phyloP scores from a whole-genome alignment of 1,140 invertebrate genomes.

The Polypedilum pembai region DNA sequence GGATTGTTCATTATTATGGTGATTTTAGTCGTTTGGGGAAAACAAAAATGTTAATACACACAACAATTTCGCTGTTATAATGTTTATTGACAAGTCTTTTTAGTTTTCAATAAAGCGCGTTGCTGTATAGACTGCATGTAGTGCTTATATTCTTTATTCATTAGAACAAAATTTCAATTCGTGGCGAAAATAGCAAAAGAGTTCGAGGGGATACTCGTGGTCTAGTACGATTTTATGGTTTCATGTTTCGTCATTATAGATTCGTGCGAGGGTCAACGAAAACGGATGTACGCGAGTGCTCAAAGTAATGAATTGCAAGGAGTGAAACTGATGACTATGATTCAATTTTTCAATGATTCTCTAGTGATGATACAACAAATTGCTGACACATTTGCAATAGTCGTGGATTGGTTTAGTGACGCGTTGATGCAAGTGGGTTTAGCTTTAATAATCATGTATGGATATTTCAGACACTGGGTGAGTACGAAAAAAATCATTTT shows the following conservation, averaged over 20 bases:
- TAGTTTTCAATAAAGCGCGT: neutral
- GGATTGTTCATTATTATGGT: conserved; percentile 12
- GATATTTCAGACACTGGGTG: neutral
- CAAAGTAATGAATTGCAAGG: neutral
- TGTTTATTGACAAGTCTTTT: conserved; percentile 2
- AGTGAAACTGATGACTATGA: neutral
- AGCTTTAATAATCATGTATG: neutral
- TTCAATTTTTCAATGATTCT: neutral
- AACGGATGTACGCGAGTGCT: neutral
- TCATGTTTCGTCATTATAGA: neutral
- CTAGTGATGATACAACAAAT: conserved; percentile 13
- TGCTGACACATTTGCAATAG: neutral
- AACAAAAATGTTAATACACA: neutral
- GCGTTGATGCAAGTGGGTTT: conserved; percentile 16
- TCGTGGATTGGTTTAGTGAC: conserved; percentile 20
- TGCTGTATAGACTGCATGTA: conserved; percentile 9
- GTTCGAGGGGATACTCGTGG: neutral
- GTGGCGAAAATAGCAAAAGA: no score
- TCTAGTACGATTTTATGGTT: neutral
- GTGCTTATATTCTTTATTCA: neutral
- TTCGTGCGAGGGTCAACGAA: neutral
- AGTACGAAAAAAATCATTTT: neutral
- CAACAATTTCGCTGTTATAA: neutral
- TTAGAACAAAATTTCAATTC: neutral
- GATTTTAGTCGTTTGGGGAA: neutral